phyloP scores from a whole-genome alignment of 2,888 invertebrate genomes.

The Oscheius sp. region DNA sequence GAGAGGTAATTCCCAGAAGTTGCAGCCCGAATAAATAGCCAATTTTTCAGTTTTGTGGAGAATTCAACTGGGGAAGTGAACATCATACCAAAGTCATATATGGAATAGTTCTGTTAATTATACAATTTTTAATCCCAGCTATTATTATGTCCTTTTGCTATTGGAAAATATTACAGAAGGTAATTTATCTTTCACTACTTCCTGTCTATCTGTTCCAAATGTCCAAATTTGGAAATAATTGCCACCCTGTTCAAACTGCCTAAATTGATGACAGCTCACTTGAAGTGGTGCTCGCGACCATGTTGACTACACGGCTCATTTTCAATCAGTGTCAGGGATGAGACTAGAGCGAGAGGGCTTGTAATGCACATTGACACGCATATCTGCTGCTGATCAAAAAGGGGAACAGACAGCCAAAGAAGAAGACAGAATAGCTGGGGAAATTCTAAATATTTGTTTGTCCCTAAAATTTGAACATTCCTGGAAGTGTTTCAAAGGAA shows the following conservation, averaged over 20 bases:
- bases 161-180: conserved; percentile 72
- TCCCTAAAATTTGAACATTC: too few relatives aligned
- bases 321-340: conserved; percentile 31
- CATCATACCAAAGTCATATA: conserved; percentile 53
- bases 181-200: conserved; percentile 13
- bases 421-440: conserved; percentile 4
- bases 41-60: conserved; percentile 68
- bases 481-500: too few relatives aligned
- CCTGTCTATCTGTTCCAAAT: neutral
- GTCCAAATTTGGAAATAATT: conserved; percentile 3
- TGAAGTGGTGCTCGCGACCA: conserved; percentile 16
- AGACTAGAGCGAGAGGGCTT: conserved; percentile 26
- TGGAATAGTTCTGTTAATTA: conserved; percentile 59
- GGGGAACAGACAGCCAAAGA: conserved; percentile 4
- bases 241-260: neutral
- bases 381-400: conserved; percentile 12
- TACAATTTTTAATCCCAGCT: conserved; percentile 69
- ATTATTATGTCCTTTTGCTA: conserved; percentile 71
- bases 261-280: conserved; percentile 2
- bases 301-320: conserved; percentile 32
- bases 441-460: neutral
- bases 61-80: conserved; percentile 65
- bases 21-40: neutral
- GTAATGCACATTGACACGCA: conserved; percentile 24
- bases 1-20: conserved; percentile 51